phyloP scores from a whole-genome alignment of 2,888 invertebrate genomes.

The Eupithecia inturbata region DNA sequence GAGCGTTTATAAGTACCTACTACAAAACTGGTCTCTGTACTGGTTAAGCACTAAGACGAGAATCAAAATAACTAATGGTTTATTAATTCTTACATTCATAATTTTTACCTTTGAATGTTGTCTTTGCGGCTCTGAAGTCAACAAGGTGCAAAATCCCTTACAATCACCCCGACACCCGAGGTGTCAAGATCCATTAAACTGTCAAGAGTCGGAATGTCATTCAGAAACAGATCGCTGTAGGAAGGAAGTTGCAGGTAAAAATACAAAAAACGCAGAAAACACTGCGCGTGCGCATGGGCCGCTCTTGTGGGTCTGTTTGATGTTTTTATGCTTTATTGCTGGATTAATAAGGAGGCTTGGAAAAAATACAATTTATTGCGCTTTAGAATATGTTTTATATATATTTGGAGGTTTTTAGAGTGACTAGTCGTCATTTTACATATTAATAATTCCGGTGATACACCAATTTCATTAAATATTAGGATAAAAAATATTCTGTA shows the following conservation, averaged over 20 bases:
- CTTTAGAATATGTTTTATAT: slow-evolving; percentile 17
- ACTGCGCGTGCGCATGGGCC: slow-evolving; percentile 58
- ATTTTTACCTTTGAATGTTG: neutral
- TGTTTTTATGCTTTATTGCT: slow-evolving; percentile 54
- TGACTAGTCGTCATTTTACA: neutral
- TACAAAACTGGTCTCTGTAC: no score
- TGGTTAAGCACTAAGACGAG: neutral
- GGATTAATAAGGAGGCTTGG: slow-evolving; percentile 53
- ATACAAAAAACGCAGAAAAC: slow-evolving; percentile 57
- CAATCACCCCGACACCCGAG: slow-evolving; percentile 43
- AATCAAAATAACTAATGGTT: no score
- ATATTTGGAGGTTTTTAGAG: neutral
- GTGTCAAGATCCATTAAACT: slow-evolving; percentile 74
- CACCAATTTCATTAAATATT: no score
- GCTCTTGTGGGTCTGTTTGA: slow-evolving; percentile 54
- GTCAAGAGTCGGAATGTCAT: slow-evolving; percentile 78
- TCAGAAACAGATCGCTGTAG: slow-evolving; percentile 79
- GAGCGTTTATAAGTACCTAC: no score
- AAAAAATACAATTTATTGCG: slow-evolving; percentile 46
- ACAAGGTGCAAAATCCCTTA: slow-evolving; percentile 42
- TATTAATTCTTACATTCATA: neutral
- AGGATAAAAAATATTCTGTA: no score
- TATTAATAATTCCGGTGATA: no score
- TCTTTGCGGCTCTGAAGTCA: slow-evolving; percentile 12
- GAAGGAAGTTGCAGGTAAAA: slow-evolving; percentile 83